Base-by-base conservation (phyloP, 1,140 invertebrate genomes). In the Meloidogyne hapla region DNA sequence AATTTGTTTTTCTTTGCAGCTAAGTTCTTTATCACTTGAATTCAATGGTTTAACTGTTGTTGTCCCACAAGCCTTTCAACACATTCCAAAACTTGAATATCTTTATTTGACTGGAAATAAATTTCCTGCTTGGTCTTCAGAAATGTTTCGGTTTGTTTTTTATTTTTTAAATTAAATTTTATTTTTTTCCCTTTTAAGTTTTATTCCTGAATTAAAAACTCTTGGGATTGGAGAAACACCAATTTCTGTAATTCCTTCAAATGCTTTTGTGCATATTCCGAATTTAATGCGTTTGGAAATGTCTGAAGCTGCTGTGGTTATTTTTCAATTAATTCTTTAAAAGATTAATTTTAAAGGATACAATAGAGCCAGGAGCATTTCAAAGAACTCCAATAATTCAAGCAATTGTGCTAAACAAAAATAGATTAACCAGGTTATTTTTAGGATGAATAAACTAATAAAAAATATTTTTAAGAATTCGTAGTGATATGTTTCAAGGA, bases 41-140 rank as follows among this genome's bases (percentile, higher is more conserved):
- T 86, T 86, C 74, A 86, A 86, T 64, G 84, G 86, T 13, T 84
- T 86, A n/a, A 82, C 83, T 25, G 80, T 85, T 15, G 86, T 86
- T 45, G 70, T 84, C 40, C 86, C 85, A n/a, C 81, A 87, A 76
- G 86, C 86, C 6, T 86, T 87, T 74, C 85, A 86, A 79, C 78
- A 80, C 4, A 82, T 86, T n/a, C 85, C 85, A 15, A 84, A 80
- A 65, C 80, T 86, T 48, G 84, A 86, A 74, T 86, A 87, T 68
- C 76, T 86, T 18, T 86, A 87, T 68, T 75, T 86, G 73, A 86
- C 85, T 12, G 85, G 85, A 23, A 86, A 86, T 77, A 86, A 85
- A 73, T 86, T 86, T 69, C 85, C 84, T 21, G 73, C 79, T 25
- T 86, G 85, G 85, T 76, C 82, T 23, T 80, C 84, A 23, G 84